phyloP scores from a whole-genome alignment of 2,797 vertebrate species.

The Podarcis lilfordi region DNA sequence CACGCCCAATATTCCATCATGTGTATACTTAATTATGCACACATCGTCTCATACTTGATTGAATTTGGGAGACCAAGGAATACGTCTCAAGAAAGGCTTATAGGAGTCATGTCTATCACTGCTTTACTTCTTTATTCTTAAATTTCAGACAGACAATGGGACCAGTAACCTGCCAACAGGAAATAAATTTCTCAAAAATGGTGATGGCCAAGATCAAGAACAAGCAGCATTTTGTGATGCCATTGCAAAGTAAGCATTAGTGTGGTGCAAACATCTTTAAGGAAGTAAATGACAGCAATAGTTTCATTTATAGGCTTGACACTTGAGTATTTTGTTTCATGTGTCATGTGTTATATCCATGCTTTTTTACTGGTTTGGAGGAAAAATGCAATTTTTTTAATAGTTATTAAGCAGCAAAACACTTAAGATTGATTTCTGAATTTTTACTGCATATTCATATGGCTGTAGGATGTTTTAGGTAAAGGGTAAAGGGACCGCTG shows the following conservation, averaged over 20 bases:
- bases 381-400: neutral
- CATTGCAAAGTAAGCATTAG: slow-evolving; percentile 85
- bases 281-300: neutral
- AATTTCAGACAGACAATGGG: slow-evolving; percentile 83
- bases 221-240: slow-evolving; percentile 91
- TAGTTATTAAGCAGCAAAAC: neutral
- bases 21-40: too few species aligned
- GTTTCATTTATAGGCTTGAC: neutral
- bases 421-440: neutral
- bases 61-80: neutral
- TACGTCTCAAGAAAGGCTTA: neutral
- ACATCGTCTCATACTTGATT: too few species aligned
- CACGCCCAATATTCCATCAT: too few species aligned
- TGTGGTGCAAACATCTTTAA: slow-evolving; percentile 22
- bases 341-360: neutral
- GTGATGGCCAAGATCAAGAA: slow-evolving; percentile 89
- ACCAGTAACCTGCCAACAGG: slow-evolving; percentile 80
- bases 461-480: neutral
- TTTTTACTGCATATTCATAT: neutral
- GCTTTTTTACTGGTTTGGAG: neutral
- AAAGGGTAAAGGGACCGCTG: too few species aligned
- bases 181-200: slow-evolving; percentile 81
- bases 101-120: slow-evolving; percentile 38
- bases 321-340: neutral
- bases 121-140: slow-evolving; percentile 66